Base-by-base conservation (phyloP, 2,888 invertebrate genomes). In the Cephus rjabovi region DNA sequence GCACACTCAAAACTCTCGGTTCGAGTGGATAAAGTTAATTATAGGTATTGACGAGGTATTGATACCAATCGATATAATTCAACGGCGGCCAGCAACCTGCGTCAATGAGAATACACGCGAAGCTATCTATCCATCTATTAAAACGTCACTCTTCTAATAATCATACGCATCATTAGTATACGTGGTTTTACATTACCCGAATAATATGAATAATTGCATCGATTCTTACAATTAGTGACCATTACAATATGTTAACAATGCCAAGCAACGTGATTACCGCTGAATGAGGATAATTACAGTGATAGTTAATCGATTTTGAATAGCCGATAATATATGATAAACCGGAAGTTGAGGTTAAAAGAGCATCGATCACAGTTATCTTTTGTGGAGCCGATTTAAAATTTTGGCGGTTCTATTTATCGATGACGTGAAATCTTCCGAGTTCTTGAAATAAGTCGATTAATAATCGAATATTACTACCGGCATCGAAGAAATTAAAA, bases 401-500 rank as follows among this genome's bases (percentile, higher is more conserved):
- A 1, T 35, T 3, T 35, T 12, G 3, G 35, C 35, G 0, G 35
- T 11, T 11, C 23, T 23, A 40, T 40, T 40, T 6, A 40, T 40
- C 40, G 15, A 40, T 23, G 23, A 40, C 4, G 40, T 23, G 6
- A 40, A 23, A 23, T 40, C 9, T 30, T 30, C 70, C 70, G 70
- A 71, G 34, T 12, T 71, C 71, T 23, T 31, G 12, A 33, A 31
- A 23, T 12, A 11, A 1, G 33, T 12, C 71, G 12, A 71, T 71
- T 31, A 71, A 71, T 71, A 71, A 31, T 71, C 31, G 71, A 71
- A 31, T 12, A 71, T 71, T 33, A 71, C 31, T 12, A 33, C 31
- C 71, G 71, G 71, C 71, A 71, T 31, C 9, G 34, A 31, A 15
- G 12, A 71, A 71, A 71, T 71, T 70, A 74, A 75, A 73, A 74